Evolutionary conservation across 2,888 invertebrate genomes (phyloP).

Genomic region (Lycia hirtaria): DNA sequence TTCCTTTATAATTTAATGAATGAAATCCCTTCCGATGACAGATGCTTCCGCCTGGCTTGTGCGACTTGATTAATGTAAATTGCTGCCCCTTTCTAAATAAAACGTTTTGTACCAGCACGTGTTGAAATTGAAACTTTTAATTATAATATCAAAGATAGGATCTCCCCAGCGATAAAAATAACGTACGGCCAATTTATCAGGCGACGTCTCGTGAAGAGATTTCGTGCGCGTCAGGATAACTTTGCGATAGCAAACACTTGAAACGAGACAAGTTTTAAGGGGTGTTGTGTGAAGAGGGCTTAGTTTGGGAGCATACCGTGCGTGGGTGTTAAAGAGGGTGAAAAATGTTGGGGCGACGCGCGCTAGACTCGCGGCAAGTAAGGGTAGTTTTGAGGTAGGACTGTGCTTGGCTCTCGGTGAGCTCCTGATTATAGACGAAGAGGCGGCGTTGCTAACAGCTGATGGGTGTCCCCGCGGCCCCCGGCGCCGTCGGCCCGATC

Average conservation of each 20-base stretch:
- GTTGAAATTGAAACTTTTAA: constrained; percentile 23
- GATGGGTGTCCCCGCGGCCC: constrained; percentile 70
- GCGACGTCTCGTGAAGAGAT: constrained; percentile 13
- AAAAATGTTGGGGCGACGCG: constrained; percentile 38
- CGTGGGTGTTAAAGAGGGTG: constrained; percentile 35
- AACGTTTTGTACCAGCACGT: constrained; percentile 40
- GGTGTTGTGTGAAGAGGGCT: constrained; percentile 40
- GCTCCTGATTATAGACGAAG: constrained; percentile 39
- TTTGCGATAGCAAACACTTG: constrained; percentile 32
- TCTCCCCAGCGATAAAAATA: constrained; percentile 10
- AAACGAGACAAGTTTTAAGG: constrained; percentile 40
- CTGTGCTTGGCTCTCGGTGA: constrained; percentile 38
- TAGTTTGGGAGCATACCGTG: constrained; percentile 34
- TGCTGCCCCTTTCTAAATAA: constrained; percentile 41
- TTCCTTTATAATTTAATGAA: constrained; percentile 61
- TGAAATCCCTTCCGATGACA: constrained; percentile 66
- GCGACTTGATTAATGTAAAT: constrained; percentile 56
- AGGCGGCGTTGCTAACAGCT: constrained; percentile 69
- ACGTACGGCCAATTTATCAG: constrained; percentile 18
- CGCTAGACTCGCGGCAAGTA: constrained; percentile 32
- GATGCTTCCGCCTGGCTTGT: constrained; percentile 60
- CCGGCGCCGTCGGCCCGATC: constrained; percentile 67
- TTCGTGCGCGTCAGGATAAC: constrained; percentile 19
- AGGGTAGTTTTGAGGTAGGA: constrained; percentile 38
- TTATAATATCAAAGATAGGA: constrained; percentile 5